Conservation (phyloP, 2,797 vertebrate genomes). For the Synaphobranchus kaupii region DNA sequence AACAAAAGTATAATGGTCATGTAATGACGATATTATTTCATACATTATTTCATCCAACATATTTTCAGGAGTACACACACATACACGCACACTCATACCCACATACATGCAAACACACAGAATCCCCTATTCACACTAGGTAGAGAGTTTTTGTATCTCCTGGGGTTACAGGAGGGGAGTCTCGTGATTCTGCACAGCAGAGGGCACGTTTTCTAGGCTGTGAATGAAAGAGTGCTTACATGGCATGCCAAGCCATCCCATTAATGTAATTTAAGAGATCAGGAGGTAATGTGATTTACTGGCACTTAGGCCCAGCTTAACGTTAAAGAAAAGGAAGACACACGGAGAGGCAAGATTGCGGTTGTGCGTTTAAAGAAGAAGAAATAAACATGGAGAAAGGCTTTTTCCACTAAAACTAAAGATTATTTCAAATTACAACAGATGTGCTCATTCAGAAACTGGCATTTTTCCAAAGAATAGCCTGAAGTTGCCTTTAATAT, state of each 20-base stretch:
- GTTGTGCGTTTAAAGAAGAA: constrained; percentile 20
- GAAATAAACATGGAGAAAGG: not conserved
- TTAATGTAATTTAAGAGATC: constrained; percentile 37
- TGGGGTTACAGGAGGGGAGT: not conserved
- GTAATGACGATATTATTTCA: not conserved
- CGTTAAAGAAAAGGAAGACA: constrained; percentile 41
- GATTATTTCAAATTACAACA: not conserved
- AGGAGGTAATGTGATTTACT: constrained; percentile 38
- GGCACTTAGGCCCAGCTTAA: constrained; percentile 35
- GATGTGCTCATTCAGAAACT: not conserved
- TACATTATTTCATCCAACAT: not conserved
- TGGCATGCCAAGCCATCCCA: constrained; percentile 19
- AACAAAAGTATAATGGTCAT: not conserved
- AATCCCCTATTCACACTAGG: not conserved
- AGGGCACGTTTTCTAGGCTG: not conserved
- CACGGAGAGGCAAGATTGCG: constrained; percentile 31
- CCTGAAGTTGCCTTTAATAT: constrained; percentile 15
- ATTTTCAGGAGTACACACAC: not conserved
- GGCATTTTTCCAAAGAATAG: not conserved
- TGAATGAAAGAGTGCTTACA: constrained; percentile 14
- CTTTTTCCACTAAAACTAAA: constrained; percentile 17
- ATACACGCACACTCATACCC: not conserved
- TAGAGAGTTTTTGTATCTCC: not conserved
- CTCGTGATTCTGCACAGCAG: not conserved
- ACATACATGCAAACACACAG: not conserved